Percentiles rank a stretch among this genome's conserved stretches.
These are phyloP conservation scores for Progne subis DNA, from an alignment of 2,113 vertebrate genomes.

Conservation along the genomic window DNA sequence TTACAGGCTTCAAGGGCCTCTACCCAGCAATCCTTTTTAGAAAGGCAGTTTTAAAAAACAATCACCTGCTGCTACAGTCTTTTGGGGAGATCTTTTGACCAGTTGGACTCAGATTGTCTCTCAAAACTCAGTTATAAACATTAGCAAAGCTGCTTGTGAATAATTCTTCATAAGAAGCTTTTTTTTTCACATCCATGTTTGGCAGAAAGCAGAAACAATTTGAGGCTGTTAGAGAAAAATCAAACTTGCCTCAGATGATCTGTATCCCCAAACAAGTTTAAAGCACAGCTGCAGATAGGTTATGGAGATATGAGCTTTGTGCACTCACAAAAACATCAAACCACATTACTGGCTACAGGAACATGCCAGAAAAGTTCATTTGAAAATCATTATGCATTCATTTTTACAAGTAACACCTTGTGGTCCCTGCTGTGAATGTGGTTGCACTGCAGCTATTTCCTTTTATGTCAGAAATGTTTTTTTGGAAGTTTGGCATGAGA, in stretches of 20 bases:
- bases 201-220: background rate
- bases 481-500: background rate
- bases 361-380: slow-evolving; percentile 20
- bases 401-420: slow-evolving; percentile 43
- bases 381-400: slow-evolving; percentile 42
- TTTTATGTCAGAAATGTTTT: slow-evolving; percentile 5
- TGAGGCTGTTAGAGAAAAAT: background rate
- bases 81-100: background rate
- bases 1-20: background rate
- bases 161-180: background rate
- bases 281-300: background rate
- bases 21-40: background rate
- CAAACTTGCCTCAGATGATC: background rate
- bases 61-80: background rate
- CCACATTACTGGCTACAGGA: background rate
- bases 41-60: background rate
- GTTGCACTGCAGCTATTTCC: background rate
- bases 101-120: background rate
- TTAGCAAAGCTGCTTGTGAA: background rate
- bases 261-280: background rate
- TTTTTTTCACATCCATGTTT: background rate
- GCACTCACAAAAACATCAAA: background rate
- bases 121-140: background rate
- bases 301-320: background rate
- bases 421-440: background rate